Evolutionary conservation across 2,888 invertebrate species (phyloP).

Genomic region (Morinoia aosen): DNA sequence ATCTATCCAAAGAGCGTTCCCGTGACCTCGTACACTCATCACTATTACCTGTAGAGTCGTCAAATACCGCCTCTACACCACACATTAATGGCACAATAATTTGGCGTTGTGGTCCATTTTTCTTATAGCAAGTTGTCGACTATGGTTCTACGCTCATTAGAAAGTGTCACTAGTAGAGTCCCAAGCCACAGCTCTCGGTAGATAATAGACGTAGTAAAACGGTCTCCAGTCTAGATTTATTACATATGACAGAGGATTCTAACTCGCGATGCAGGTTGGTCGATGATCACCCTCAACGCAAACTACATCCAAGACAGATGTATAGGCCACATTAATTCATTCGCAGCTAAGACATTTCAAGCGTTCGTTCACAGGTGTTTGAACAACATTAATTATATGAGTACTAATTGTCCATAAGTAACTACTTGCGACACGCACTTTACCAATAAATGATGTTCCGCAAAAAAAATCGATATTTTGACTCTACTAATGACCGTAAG

Average conservation of each 20-base stretch:
- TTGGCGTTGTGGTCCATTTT: not conserved
- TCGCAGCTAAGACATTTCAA: not conserved
- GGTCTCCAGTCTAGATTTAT: not conserved
- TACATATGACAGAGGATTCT: not conserved
- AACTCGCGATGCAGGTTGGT: not conserved
- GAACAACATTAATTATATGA: not conserved
- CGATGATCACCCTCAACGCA: not conserved
- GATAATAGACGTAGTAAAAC: not conserved
- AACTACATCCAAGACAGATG: not conserved
- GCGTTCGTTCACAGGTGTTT: not conserved
- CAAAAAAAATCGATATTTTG: not conserved
- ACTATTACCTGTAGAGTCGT: conserved; percentile 27
- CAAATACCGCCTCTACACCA: not conserved
- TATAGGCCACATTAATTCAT: not conserved
- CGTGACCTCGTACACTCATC: conserved; percentile 8
- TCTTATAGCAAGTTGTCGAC: not conserved
- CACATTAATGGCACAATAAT: not conserved
- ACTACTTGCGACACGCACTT: not conserved
- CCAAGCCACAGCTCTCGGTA: not conserved
- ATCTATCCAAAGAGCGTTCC: conserved; percentile 8
- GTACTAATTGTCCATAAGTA: not conserved
- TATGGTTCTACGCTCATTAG: not conserved
- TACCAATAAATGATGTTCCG: not conserved
- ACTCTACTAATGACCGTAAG: not conserved
- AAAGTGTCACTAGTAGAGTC: not conserved